Evolutionary conservation across 2,797 vertebrate species (phyloP).

Genomic region (Hydrophis major): DNA sequence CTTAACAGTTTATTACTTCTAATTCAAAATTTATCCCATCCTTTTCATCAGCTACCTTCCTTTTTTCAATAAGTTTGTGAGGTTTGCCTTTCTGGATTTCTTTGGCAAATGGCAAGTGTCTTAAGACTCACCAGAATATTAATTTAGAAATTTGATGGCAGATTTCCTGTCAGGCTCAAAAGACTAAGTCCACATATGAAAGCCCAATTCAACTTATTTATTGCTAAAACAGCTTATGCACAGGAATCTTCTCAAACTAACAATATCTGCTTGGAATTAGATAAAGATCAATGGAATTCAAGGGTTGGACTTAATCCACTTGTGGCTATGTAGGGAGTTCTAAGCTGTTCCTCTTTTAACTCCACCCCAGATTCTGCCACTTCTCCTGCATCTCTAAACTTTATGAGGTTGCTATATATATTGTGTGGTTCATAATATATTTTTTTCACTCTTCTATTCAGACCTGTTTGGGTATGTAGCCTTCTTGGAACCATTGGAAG

Average conservation of each 20-base stretch:
- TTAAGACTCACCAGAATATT: background rate
- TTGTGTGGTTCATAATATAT: background rate
- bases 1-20: constrained; percentile 16
- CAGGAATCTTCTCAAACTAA: too few relatives aligned
- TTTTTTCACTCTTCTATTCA: background rate
- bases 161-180: background rate
- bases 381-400: background rate
- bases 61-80: constrained; percentile 42
- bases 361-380: too few relatives aligned
- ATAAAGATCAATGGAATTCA: too few relatives aligned
- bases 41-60: constrained; percentile 15
- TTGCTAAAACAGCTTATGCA: too few relatives aligned
- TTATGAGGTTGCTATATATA: background rate
- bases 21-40: background rate
- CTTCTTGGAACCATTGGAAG: too few relatives aligned
- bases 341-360: too few relatives aligned
- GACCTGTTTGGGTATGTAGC: background rate
- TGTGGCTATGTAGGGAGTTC: too few relatives aligned
- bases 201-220: too few relatives aligned
- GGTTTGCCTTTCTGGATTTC: constrained; percentile 20
- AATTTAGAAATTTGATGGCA: background rate
- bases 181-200: too few relatives aligned
- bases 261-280: too few relatives aligned
- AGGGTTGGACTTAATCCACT: too few relatives aligned
- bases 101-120: constrained; percentile 22